phyloP scores from a whole-genome alignment of 2,888 invertebrate genomes.

The Oligia latruncula region DNA sequence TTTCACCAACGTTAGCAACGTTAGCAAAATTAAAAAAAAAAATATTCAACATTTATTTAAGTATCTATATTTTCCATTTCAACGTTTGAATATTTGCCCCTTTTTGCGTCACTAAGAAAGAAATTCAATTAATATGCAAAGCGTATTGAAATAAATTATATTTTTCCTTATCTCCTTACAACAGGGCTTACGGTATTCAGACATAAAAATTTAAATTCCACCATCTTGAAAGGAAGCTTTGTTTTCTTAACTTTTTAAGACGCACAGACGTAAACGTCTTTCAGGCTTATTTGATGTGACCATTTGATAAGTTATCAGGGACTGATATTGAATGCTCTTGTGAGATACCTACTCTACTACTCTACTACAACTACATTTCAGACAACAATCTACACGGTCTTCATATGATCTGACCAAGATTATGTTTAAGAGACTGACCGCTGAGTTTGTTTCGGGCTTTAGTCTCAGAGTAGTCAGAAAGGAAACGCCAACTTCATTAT shows the following conservation, averaged over 20 bases:
- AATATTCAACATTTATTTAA: conserved; percentile 40
- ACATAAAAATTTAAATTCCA: conserved; percentile 62
- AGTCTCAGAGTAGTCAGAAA: neutral
- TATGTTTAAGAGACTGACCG: neutral
- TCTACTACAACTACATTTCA: neutral
- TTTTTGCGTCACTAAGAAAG: conserved; percentile 62
- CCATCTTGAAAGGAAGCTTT: conserved; percentile 54
- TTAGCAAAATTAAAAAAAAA: neutral
- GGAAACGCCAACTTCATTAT: neutral
- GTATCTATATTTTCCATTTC: conserved; percentile 44
- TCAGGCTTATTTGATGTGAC: conserved; percentile 25
- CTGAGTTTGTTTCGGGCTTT: neutral
- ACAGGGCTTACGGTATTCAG: conserved; percentile 66
- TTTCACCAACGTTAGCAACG: neutral
- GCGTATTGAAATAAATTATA: conserved; percentile 76
- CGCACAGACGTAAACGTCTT: neutral
- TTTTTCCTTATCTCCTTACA: conserved; percentile 73
- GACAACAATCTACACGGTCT: neutral
- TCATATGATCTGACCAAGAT: neutral
- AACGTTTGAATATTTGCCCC: conserved; percentile 61
- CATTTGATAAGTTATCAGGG: conserved; percentile 15
- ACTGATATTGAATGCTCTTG: no score
- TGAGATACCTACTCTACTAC: no score
- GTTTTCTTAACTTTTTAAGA: conserved; percentile 48
- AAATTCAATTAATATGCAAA: conserved; percentile 80